Conservation (phyloP, 1,140 invertebrate species). For the Pseudachorutes palmiensis region DNA sequence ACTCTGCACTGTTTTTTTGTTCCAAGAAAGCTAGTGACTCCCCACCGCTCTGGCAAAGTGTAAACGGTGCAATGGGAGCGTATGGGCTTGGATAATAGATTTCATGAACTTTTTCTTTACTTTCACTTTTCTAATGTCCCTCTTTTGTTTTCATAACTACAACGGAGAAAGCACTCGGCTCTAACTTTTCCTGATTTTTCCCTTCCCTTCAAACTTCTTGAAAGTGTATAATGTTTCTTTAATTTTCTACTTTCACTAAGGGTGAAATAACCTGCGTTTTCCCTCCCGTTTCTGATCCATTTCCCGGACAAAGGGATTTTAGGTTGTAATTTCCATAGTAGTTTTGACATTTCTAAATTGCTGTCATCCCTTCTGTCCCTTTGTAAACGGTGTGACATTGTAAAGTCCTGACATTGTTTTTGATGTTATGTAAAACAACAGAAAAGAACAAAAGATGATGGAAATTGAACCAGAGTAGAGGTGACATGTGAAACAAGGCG, state of each 20-base stretch:
- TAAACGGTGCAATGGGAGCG: neutral
- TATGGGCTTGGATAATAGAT: too few relatives aligned
- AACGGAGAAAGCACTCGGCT: neutral
- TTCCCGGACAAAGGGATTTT: too few relatives aligned
- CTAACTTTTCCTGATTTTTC: neutral
- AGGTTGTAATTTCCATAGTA: too few relatives aligned
- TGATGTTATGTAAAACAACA: too few relatives aligned
- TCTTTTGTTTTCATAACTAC: constrained; percentile 3
- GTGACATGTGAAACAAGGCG: neutral
- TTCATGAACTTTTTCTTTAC: constrained; percentile 4
- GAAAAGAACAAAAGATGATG: neutral
- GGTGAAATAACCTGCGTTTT: too few relatives aligned
- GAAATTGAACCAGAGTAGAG: neutral
- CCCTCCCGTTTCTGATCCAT: too few relatives aligned
- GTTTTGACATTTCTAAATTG: too few relatives aligned
- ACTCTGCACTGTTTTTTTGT: too few relatives aligned
- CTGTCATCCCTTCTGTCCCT: too few relatives aligned
- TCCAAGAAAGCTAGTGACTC: neutral
- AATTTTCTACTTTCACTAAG: neutral
- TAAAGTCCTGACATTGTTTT: too few relatives aligned
- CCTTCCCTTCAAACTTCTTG: neutral
- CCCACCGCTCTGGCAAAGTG: neutral
- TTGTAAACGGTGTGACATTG: too few relatives aligned
- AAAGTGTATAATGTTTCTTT: neutral
- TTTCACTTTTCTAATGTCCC: constrained; percentile 1